Conservation (phyloP, 2,113 vertebrate species). For the Poeciliopsis prolifica region DNA sequence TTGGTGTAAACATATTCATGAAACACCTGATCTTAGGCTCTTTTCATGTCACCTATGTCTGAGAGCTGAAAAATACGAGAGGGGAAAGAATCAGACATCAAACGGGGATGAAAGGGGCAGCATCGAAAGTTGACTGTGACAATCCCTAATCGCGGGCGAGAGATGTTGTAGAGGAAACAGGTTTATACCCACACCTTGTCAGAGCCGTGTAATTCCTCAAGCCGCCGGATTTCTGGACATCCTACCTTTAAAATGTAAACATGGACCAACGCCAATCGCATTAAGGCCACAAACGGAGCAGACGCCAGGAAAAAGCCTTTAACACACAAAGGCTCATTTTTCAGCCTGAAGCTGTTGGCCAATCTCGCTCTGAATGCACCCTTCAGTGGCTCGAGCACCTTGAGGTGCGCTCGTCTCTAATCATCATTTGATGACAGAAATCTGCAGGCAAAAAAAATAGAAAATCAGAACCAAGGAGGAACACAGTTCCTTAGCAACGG, state of each 20-base stretch:
- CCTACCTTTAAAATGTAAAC: constrained; percentile 67
- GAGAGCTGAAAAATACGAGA: constrained; percentile 38
- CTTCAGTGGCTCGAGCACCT: constrained; percentile 90
- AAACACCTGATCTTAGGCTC: constrained; percentile 64
- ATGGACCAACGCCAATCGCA: constrained; percentile 59
- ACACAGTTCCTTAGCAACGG: constrained; percentile 98
- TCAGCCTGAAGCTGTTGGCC: constrained; percentile 87
- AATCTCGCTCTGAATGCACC: constrained; percentile 88
- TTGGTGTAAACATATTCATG: constrained; percentile 62
- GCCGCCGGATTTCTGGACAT: constrained; percentile 38
- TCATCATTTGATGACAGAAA: constrained; percentile 99
- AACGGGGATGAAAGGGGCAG: constrained; percentile 41
- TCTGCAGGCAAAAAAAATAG: constrained; percentile 83
- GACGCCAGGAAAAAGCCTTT: constrained; percentile 47
- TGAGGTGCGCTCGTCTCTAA: constrained; percentile 97
- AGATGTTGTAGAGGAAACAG: constrained; percentile 53
- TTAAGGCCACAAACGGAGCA: constrained; percentile 59
- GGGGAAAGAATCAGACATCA: constrained; percentile 48
- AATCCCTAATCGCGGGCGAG: constrained; percentile 47
- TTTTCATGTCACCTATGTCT: constrained; percentile 62
- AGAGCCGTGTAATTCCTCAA: constrained; percentile 62
- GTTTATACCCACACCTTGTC: constrained; percentile 58
- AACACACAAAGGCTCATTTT: constrained; percentile 56
- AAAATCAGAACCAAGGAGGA: constrained; percentile 81
- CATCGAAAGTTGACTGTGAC: constrained; percentile 58